phyloP scores from a whole-genome alignment of 2,888 invertebrate genomes.

The Hyppa rectilinea region DNA sequence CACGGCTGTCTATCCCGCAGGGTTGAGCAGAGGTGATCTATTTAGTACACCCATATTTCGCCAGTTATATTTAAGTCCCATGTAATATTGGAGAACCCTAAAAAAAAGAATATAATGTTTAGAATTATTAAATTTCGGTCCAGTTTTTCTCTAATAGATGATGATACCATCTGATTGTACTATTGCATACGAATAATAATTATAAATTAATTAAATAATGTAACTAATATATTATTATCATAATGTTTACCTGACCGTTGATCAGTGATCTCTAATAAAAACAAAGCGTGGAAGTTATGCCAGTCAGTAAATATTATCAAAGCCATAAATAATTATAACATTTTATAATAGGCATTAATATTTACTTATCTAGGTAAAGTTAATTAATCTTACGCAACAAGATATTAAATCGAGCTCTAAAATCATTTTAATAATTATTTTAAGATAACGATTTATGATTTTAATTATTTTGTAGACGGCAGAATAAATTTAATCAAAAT shows the following conservation, averaged over 20 bases:
- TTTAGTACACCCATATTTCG: too few relatives aligned
- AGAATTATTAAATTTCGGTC: too few relatives aligned
- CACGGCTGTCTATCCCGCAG: too few relatives aligned
- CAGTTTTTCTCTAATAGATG: neutral
- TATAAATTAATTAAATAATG: neutral
- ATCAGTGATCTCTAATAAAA: constrained; percentile 18
- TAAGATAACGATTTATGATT: constrained; percentile 9
- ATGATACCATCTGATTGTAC: neutral
- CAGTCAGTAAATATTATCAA: neutral
- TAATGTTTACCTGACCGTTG: constrained; percentile 10
- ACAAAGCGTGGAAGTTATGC: neutral
- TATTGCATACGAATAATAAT: neutral
- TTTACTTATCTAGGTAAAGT: constrained; percentile 13
- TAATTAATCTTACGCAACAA: constrained; percentile 24
- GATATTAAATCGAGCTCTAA: constrained; percentile 1
- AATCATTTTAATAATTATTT: constrained; percentile 17
- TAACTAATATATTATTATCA: neutral
- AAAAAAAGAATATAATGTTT: too few relatives aligned
- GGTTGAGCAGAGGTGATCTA: too few relatives aligned
- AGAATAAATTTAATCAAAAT: constrained; percentile 8
- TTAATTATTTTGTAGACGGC: neutral
- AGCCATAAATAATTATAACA: neutral
- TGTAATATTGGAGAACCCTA: too few relatives aligned
- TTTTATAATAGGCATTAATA: neutral
- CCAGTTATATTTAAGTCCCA: too few relatives aligned